These are phyloP conservation scores for Mugil cephalus DNA, from an alignment of 2,113 vertebrate species.

Conservation along the genomic window DNA sequence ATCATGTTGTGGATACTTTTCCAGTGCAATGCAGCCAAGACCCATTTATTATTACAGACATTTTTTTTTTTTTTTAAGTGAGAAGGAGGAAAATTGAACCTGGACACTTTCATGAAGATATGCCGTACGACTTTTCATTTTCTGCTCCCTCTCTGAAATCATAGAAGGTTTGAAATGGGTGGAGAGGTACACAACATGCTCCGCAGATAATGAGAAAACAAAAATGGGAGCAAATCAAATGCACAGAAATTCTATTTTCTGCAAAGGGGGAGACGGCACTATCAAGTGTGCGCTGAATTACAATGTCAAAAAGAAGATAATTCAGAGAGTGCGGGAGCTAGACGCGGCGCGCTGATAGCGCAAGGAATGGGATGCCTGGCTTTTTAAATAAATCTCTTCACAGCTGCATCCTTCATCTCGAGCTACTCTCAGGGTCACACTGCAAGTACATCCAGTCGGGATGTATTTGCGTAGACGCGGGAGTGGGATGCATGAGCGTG, in stretches of 20 bases:
- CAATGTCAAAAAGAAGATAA: constrained; percentile 63
- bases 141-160: constrained; percentile 50
- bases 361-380: constrained; percentile 11
- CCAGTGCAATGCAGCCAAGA: constrained; percentile 63
- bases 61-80: constrained; percentile 20
- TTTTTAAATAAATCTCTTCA: constrained; percentile 57
- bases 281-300: constrained; percentile 70
- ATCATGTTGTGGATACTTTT: constrained; percentile 71
- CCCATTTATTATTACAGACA: constrained; percentile 66
- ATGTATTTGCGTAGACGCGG: constrained; percentile 6
- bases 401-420: constrained; percentile 35
- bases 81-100: constrained; percentile 55
- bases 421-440: constrained; percentile 35
- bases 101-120: constrained; percentile 42
- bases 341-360: constrained; percentile 40
- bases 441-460: not conserved
- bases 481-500: not conserved
- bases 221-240: constrained; percentile 73
- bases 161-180: constrained; percentile 29
- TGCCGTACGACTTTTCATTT: constrained; percentile 61
- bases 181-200: constrained; percentile 32
- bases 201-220: constrained; percentile 79
- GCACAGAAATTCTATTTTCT: constrained; percentile 61
- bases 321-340: constrained; percentile 44
- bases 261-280: constrained; percentile 50